Evolutionary conservation across 2,113 vertebrate genomes (phyloP).

Genomic region (Gambusia affinis): DNA sequence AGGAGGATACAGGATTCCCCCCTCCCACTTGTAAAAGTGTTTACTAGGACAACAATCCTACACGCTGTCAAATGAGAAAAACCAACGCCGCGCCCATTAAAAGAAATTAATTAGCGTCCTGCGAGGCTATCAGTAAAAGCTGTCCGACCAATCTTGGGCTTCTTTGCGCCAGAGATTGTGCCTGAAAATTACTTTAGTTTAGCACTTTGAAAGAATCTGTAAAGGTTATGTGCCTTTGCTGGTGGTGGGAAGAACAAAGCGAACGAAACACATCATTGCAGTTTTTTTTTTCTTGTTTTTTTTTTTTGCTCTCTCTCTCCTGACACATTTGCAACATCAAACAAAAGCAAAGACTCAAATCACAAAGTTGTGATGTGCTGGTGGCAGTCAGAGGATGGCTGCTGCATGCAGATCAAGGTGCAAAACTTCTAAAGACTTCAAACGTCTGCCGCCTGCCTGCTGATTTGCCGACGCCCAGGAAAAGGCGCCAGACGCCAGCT

Average conservation of each 20-base stretch:
- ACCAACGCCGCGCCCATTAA: conserved; percentile 69
- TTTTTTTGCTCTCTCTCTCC: conserved; percentile 17
- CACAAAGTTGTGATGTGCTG: conserved; percentile 67
- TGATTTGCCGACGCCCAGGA: conserved; percentile 55
- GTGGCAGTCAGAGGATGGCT: conserved; percentile 69
- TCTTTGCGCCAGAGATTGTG: conserved; percentile 23
- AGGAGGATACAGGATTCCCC: conserved; percentile 55
- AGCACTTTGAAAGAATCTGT: conserved; percentile 37
- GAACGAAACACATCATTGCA: conserved; percentile 68
- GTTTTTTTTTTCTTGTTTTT: conserved; percentile 23
- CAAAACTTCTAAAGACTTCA: conserved; percentile 75
- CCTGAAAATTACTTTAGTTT: conserved; percentile 20
- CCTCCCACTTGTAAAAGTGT: conserved; percentile 70
- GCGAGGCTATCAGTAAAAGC: conserved; percentile 54
- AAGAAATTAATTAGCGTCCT: conserved; percentile 67
- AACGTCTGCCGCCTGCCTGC: conserved; percentile 68
- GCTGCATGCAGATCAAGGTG: conserved; percentile 77
- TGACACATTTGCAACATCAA: conserved; percentile 76
- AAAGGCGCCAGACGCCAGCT: conserved; percentile 57
- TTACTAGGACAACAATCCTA: conserved; percentile 74
- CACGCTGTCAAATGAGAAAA: conserved; percentile 71
- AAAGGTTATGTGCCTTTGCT: conserved; percentile 54
- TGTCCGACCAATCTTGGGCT: conserved; percentile 49
- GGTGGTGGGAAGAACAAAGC: conserved; percentile 66
- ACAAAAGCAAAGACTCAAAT: conserved; percentile 73